Evolutionary conservation across 2,797 vertebrate genomes (phyloP).

Genomic region (Pseudomugil tenellus): DNA sequence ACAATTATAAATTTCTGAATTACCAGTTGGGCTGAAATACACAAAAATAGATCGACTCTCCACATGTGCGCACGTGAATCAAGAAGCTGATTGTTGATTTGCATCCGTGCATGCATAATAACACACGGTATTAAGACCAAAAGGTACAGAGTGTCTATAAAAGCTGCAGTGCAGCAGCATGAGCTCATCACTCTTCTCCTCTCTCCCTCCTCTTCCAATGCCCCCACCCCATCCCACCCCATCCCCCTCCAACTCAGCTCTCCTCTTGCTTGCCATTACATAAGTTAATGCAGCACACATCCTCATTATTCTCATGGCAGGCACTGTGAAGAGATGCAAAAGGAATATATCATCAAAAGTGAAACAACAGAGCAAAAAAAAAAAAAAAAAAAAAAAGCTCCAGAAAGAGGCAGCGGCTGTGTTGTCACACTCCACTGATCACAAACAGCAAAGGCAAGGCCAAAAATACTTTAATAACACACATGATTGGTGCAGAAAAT

Average conservation of each 20-base stretch:
- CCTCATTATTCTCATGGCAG: conserved; percentile 71
- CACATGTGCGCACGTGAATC: background rate
- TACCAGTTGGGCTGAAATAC: conserved; percentile 1
- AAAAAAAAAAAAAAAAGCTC: conserved; percentile 11
- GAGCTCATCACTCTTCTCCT: conserved; percentile 79
- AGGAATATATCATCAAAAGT: conserved; percentile 72
- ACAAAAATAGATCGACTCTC: conserved; percentile 8
- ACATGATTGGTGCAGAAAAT: conserved; percentile 4
- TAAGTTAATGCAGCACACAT: conserved; percentile 81
- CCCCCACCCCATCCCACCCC: background rate
- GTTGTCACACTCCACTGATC: conserved; percentile 25
- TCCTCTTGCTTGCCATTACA: conserved; percentile 71
- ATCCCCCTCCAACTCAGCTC: conserved; percentile 22
- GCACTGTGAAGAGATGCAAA: conserved; percentile 59
- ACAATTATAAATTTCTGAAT: conserved; percentile 8
- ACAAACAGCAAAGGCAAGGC: conserved; percentile 26
- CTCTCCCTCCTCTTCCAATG: conserved; percentile 36
- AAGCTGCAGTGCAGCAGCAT: conserved; percentile 84
- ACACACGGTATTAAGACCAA: conserved; percentile 45
- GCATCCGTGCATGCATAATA: conserved; percentile 23
- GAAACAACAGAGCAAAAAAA: conserved; percentile 17
- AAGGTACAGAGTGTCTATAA: conserved; percentile 61
- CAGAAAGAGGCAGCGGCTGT: conserved; percentile 15
- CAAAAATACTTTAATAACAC: conserved; percentile 29
- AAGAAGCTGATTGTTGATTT: background rate